A percentile compares a stretch with the other conserved stretches of the same genome.
These are phyloP conservation scores for Hemichromis elongatus DNA, from an alignment of 2,113 vertebrate species.

Conservation along the genomic window DNA sequence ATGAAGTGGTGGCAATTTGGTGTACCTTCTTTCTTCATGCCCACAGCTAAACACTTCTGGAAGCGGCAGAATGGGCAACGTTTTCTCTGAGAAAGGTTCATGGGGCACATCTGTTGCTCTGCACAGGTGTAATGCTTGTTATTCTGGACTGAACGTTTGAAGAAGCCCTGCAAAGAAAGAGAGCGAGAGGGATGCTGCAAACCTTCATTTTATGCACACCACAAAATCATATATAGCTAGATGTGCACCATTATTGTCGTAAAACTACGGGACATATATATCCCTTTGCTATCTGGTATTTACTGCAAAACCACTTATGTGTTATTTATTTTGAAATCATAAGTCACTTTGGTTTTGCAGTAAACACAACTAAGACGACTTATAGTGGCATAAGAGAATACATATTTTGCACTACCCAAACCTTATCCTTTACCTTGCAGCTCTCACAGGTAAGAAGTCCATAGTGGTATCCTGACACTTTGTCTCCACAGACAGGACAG, in stretches of 20 bases:
- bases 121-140: conserved; percentile 76
- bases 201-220: background rate
- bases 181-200: background rate
- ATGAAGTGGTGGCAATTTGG: background rate
- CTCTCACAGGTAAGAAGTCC: conserved; percentile 78
- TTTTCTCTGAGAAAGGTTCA: conserved; percentile 76
- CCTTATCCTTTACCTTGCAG: conserved; percentile 66
- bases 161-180: conserved; percentile 71
- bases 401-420: background rate
- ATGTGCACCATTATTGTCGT: background rate
- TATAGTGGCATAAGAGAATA: background rate
- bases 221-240: background rate
- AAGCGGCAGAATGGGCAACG: conserved; percentile 79
- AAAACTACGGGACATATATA: background rate
- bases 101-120: conserved; percentile 73
- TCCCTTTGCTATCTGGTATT: background rate
- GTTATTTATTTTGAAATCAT: background rate
- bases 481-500: conserved; percentile 76
- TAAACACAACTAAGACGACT: background rate
- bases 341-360: background rate
- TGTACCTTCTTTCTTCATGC: conserved; percentile 79
- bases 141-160: conserved; percentile 81
- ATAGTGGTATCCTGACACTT: conserved; percentile 78
- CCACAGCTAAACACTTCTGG: conserved; percentile 78
- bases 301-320: background rate